Evolutionary conservation across 2,888 invertebrate species (phyloP), one percentile per base, ranked within the genome.

Genomic region (Eustalomyia histrio): DNA sequence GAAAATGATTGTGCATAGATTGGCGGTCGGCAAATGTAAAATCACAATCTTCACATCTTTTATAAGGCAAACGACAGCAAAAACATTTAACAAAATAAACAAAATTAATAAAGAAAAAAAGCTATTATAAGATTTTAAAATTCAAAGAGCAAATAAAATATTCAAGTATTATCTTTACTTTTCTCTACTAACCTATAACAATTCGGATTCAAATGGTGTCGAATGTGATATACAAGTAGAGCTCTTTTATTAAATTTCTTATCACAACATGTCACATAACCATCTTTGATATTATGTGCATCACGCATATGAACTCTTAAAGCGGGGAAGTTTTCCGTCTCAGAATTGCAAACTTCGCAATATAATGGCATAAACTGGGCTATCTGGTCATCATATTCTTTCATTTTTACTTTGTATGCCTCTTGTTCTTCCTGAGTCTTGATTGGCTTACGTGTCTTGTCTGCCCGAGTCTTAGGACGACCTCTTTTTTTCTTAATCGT

Each of bases 151-250:
- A 2, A 12, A 39, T 39, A 2, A 39, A 39, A 12, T 39, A 39
- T 39, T 12, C 12, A 12, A 9, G 4, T 39, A 39, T 1, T 9
- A 35, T 7, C 35, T 35, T 2, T 7, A 8, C n/a, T n/a, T n/a
- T n/a, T 10, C 1, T 10, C 8, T 35, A 21, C 71, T 55, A 9
- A 72, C 73, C 89, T 89, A 18, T 89, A 90, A 60, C 87, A 88
- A 61, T 89, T 88, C 0, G 90, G 90, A 85, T 90, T 88, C 21
- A 89, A 84, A 76, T 90, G 90, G 14, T 87, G 86, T 10, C 89
- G 85, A 1, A 90, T 89, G 78, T 90, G 90, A 60, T 90, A 89
- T 2, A 90, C 86, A 6, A 90, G 84, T 0, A 87, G 84, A 14
- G 88, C 87, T 21, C 89, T 86, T 80, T 89, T 89, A 53, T 87